phyloP scores from a whole-genome alignment of 2,113 vertebrate genomes.

The Anguilla japonica region DNA sequence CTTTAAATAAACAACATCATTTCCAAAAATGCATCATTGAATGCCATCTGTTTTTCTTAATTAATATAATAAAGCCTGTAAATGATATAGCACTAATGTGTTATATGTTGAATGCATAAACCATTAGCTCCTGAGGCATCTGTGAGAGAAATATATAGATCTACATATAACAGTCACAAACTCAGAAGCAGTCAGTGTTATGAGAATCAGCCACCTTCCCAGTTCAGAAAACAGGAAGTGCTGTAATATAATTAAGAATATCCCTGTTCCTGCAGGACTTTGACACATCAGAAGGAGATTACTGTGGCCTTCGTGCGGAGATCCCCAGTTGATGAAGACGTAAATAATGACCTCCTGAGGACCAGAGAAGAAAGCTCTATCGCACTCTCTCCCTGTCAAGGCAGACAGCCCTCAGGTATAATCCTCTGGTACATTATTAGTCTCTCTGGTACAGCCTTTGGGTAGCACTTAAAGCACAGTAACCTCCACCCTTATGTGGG shows the following conservation, averaged over 20 bases:
- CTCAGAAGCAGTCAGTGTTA: background rate
- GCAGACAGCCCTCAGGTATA: background rate
- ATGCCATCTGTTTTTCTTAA: background rate
- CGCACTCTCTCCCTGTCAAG: background rate
- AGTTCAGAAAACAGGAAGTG: background rate
- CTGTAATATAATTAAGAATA: background rate
- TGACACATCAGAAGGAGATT: background rate
- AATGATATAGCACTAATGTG: no score
- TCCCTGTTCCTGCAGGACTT: background rate
- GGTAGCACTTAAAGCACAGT: background rate
- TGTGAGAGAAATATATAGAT: background rate
- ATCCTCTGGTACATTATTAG: background rate
- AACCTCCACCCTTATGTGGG: no score
- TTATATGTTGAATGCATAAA: background rate
- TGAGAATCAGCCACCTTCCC: background rate
- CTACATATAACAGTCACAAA: background rate
- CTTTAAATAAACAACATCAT: background rate
- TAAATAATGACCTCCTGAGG: conserved; percentile 20
- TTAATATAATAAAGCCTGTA: background rate
- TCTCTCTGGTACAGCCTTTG: background rate
- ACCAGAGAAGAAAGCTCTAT: background rate
- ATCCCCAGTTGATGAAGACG: background rate
- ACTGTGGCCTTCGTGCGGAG: background rate
- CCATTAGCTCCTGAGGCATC: background rate
- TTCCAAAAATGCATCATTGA: background rate